These are phyloP conservation scores for Centropyge bicolor DNA, from an alignment of 2,797 vertebrate species.

Conservation along the genomic window DNA sequence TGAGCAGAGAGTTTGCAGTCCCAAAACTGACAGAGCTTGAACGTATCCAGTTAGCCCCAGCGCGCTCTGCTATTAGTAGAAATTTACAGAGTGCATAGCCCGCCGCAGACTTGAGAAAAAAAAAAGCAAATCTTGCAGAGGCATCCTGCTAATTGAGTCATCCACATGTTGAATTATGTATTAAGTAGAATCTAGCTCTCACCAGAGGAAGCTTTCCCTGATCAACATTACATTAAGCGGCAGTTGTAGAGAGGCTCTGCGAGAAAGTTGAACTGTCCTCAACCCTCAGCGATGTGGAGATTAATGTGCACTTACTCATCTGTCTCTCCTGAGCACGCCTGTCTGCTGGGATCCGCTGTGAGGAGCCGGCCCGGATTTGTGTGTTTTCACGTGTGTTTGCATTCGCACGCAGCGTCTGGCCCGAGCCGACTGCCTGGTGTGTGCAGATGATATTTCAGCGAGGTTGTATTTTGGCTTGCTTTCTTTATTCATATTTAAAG, in stretches of 20 bases:
- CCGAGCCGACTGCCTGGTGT: background rate
- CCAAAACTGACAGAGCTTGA: slow-evolving; percentile 30
- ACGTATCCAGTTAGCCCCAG: slow-evolving; percentile 15
- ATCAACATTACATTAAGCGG: slow-evolving; percentile 71
- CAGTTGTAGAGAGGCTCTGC: slow-evolving; percentile 40
- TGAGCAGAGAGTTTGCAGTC: background rate
- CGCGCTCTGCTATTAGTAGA: slow-evolving; percentile 42
- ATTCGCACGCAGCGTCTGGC: slow-evolving; percentile 14
- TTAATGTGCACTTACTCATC: slow-evolving; percentile 49
- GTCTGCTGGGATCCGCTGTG: slow-evolving; percentile 43
- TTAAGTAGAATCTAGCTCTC: slow-evolving; percentile 71
- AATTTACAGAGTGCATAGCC: slow-evolving; percentile 39
- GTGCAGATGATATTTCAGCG: slow-evolving; percentile 18
- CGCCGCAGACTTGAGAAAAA: background rate
- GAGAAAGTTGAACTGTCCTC: slow-evolving; percentile 57
- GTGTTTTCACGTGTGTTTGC: slow-evolving; percentile 32
- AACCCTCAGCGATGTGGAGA: slow-evolving; percentile 55
- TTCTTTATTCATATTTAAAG: slow-evolving; percentile 57
- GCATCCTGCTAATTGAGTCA: slow-evolving; percentile 79
- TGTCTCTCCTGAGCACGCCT: slow-evolving; percentile 31
- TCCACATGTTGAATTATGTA: slow-evolving; percentile 82
- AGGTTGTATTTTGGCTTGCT: slow-evolving; percentile 16
- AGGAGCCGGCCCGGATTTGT: slow-evolving; percentile 16
- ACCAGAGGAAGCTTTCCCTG: slow-evolving; percentile 62
- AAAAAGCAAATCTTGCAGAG: slow-evolving; percentile 62